These are phyloP conservation scores for Meleagris gallopavo DNA, from an alignment of 2,113 vertebrate genomes.

Conservation along the genomic window DNA sequence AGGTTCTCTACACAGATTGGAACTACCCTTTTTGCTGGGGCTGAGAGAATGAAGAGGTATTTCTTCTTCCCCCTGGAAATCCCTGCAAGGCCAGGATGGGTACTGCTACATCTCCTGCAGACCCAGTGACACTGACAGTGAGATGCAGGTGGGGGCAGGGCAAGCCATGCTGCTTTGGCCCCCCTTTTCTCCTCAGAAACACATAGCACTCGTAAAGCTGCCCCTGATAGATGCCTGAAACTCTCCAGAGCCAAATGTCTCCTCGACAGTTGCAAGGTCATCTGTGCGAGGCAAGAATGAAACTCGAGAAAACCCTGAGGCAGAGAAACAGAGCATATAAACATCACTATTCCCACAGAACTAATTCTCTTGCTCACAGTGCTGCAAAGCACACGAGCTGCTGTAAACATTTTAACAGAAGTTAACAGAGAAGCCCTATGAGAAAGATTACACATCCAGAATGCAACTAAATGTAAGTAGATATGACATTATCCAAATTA, in stretches of 20 bases:
- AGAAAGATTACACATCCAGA: background rate
- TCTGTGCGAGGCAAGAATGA: background rate
- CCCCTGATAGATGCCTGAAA: background rate
- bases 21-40: background rate
- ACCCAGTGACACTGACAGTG: background rate
- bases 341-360: background rate
- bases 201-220: background rate
- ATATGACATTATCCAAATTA: background rate
- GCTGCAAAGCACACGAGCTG: background rate
- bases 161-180: background rate
- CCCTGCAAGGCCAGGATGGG: background rate
- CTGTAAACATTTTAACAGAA: background rate
- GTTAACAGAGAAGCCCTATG: background rate
- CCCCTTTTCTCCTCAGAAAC: background rate
- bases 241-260: background rate
- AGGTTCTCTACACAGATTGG: background rate
- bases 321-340: background rate
- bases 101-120: background rate
- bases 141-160: background rate
- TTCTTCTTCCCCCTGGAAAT: slow-evolving; percentile 41
- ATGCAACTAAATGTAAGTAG: background rate
- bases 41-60: background rate
- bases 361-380: background rate
- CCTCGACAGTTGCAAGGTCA: slow-evolving; percentile 23
- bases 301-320: background rate